Base-by-base conservation (phyloP, 2,888 invertebrate species). In the Halictus ligatus region DNA sequence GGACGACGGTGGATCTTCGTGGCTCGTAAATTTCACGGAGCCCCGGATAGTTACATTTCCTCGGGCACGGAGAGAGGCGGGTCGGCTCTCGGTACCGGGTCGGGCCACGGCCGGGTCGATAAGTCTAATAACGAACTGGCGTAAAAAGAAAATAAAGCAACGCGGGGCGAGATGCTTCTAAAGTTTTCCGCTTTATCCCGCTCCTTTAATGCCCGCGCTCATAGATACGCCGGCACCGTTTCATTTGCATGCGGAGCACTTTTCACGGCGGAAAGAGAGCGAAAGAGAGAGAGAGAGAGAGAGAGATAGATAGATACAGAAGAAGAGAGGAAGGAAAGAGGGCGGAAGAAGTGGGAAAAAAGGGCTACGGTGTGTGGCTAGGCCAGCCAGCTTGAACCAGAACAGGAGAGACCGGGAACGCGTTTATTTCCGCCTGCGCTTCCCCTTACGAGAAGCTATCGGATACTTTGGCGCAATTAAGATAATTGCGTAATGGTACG, bases 231-330 rank as follows among this genome's bases (percentile, higher is more conserved):
- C 87, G 72, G 58, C 75, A 80, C 69, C 88, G 77, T 90, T 89
- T 84, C 88, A 90, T 90, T 90, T 89, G 86, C 88, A 89, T 86
- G 48, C 86, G 80, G 80, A 89, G 77, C 81, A 82, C 78, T 82
- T 87, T 75, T 85, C 84, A 46, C 58, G 69, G 74, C 73, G 78
- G 67, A 60, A 64, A 64, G 67, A 67, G 67, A 35, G 35, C 35
- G 67, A 67, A 4, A 7, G 15, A 35, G 69, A 69, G 71, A 67
- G 10, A 54, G 13, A 13, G 60, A 60, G 60, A n/a, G 25, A 60
- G 60, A 13, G 25, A 25, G 13, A 29, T 0, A 15, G 13, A 29
- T 0, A 29, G 29, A 60, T 7, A 15, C 29, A 18, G 29, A 6
- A 13, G 7, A 48, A 48, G 75, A 60, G 50, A 54, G 50, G 50